Base-by-base conservation (phyloP, 2,888 invertebrate species). In the Idaea straminata region DNA sequence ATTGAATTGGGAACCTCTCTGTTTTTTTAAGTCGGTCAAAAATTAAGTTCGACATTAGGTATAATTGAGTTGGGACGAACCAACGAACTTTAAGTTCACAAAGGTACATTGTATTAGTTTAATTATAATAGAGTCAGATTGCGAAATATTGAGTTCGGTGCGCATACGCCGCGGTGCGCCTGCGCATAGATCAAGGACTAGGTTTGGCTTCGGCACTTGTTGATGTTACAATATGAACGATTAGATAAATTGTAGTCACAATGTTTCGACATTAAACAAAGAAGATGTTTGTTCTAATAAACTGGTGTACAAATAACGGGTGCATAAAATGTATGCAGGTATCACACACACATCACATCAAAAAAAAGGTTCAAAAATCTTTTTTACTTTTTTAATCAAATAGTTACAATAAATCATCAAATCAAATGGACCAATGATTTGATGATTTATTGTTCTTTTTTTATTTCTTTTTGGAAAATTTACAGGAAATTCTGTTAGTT, bases 131-230 rank as follows among this genome's bases (percentile, higher is more conserved):
- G 69, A 68, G 70, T 66, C 67, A 78, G 71, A 70, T 89, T 89
- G 81, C 85, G 85, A 89, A 89, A 90, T 79, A 79, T 71, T 70
- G 47, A 13, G 47, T 47, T 47, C 47, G 10, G 47, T 75, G 71
- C 75, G 76, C 25, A 25, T 25, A 25, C 25, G 25, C 25, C 25
- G 25, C 25, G 25, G 25, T 77, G 59, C 15, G 81, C 80, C 79
- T 82, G 80, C 80, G 77, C 86, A 91, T 87, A 91, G 91, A 89
- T 90, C 91, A 91, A 91, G 91, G 90, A 86, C 85, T 81, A 72
- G 70, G 77, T 82, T 80, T 81, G 77, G 84, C 80, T 83, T 85
- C 82, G 73, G 72, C 68, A 80, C 67, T 68, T 65, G 58, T 69
- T 70, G 79, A 85, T 81, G 78, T 76, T 81, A 84, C 84, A 86